Evolutionary conservation across 2,797 vertebrate genomes (phyloP).

Genomic region (Psittacula derbiana): DNA sequence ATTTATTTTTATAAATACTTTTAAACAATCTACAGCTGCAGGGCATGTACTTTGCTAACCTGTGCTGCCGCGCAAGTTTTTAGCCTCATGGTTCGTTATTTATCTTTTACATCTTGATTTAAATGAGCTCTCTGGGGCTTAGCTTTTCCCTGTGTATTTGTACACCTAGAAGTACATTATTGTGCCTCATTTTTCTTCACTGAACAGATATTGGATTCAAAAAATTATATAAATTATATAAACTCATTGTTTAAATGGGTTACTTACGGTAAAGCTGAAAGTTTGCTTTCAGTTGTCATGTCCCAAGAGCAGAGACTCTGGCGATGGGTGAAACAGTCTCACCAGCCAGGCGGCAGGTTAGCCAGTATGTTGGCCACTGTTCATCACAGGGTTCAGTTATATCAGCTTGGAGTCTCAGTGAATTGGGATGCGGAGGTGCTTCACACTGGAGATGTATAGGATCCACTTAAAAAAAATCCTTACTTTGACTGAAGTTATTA

Average conservation of each 20-base stretch:
- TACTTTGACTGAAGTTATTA: background rate
- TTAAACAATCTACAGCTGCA: background rate
- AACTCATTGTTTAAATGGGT: background rate
- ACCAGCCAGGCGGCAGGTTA: background rate
- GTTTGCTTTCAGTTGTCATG: background rate
- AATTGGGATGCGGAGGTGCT: background rate
- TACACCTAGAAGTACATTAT: background rate
- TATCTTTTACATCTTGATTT: background rate
- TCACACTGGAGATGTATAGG: background rate
- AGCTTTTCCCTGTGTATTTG: background rate
- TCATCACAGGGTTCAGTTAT: background rate
- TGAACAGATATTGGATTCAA: background rate
- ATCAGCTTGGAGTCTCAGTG: background rate
- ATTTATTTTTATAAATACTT: conserved; percentile 27
- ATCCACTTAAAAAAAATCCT: background rate
- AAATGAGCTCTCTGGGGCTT: background rate
- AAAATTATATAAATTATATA: background rate
- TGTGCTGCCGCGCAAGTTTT: background rate
- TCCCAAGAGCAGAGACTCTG: background rate
- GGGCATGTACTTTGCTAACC: background rate
- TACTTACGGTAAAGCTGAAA: background rate
- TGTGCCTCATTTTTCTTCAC: background rate
- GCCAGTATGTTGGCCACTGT: background rate
- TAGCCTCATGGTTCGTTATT: background rate
- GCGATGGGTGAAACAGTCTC: background rate